Conservation (phyloP, 1,140 invertebrate species). For the Meloidogyne hapla region DNA sequence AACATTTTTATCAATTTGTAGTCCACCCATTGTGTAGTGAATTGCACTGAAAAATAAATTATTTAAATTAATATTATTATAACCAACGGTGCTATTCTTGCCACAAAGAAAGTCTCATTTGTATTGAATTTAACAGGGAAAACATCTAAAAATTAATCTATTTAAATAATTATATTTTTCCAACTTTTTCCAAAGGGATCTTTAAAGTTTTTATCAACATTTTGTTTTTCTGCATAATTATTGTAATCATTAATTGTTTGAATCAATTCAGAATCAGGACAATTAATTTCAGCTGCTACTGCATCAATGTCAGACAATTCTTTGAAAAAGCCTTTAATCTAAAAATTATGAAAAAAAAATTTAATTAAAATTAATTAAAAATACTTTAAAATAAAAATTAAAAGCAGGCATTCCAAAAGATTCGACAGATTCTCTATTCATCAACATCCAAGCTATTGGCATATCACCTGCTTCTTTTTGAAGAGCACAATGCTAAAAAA, state of each 20-base stretch:
- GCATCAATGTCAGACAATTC: conserved; percentile 53
- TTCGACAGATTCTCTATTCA: conserved; percentile 61
- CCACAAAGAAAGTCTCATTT: conserved; percentile 57
- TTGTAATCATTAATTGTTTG: conserved; percentile 59
- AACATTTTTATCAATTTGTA: conserved; percentile 58
- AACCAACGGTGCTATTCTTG: conserved; percentile 55
- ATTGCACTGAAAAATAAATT: conserved; percentile 42
- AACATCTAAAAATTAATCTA: conserved; percentile 10
- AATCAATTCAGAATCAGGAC: conserved; percentile 31
- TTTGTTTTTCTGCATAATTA: conserved; percentile 34
- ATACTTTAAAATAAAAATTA: conserved; percentile 64
- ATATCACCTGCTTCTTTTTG: conserved; percentile 33
- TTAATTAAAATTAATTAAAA: conserved; percentile 45
- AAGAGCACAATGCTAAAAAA: conserved; percentile 42
- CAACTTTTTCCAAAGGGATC: conserved; percentile 59
- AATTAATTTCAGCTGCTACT: conserved; percentile 45
- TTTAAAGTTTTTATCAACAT: conserved; percentile 30
- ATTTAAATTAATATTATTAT: background rate
- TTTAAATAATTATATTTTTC: background rate
- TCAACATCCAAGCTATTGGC: conserved; percentile 56
- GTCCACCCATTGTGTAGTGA: conserved; percentile 65
- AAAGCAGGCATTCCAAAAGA: conserved; percentile 62
- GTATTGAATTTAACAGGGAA: conserved; percentile 57
- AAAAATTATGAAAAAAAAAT: background rate
- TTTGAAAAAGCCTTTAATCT: conserved; percentile 38